Conservation (phyloP, 2,113 vertebrate species). For the Nyctereutes procyonoides region DNA sequence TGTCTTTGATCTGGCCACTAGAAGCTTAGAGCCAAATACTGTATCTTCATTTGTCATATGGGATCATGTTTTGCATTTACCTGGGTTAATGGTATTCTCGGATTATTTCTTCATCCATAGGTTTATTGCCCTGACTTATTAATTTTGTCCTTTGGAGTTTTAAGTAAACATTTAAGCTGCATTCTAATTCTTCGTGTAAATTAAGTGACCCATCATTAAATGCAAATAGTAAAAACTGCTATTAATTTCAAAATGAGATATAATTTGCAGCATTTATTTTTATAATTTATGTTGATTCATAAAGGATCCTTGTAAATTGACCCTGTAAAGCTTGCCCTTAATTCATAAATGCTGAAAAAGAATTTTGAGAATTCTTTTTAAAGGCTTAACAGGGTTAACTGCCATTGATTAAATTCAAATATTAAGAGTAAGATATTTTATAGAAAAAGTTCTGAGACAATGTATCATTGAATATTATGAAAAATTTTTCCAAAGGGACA, state of each 20-base stretch:
- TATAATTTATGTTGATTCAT: neutral
- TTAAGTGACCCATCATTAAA: neutral
- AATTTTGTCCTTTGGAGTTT: neutral
- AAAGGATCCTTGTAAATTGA: neutral
- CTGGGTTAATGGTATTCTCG: neutral
- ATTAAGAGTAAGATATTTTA: neutral
- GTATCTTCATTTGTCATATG: neutral
- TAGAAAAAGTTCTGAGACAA: neutral
- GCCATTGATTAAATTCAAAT: neutral
- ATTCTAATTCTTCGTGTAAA: neutral
- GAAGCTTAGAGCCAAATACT: neutral
- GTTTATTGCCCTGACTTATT: neutral
- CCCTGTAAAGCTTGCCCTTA: neutral
- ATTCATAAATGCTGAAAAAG: neutral
- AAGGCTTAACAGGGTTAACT: neutral
- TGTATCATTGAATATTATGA: neutral
- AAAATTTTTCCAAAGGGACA: neutral
- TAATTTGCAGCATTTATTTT: neutral
- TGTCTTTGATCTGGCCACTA: neutral
- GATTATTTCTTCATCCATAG: neutral
- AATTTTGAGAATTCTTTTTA: neutral
- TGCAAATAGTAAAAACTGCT: neutral
- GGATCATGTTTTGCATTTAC: neutral
- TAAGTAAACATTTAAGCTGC: neutral
- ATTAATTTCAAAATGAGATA: neutral